These are phyloP conservation scores for Sialia sialis DNA, from an alignment of 2,113 vertebrate genomes.

Conservation along the genomic window DNA sequence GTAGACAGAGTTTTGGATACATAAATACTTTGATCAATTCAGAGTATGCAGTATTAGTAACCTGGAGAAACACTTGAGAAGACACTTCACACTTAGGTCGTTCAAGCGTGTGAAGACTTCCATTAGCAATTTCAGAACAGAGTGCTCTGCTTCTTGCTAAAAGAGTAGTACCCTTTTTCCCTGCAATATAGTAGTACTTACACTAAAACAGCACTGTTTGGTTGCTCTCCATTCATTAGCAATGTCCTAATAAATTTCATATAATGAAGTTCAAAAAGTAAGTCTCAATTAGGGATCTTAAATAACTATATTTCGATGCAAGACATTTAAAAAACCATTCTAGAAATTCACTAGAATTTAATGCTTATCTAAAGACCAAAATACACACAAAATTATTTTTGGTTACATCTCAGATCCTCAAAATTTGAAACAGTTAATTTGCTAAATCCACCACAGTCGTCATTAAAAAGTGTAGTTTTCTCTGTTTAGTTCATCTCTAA, in stretches of 20 bases:
- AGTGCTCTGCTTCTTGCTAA: not conserved
- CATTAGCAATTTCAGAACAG: slow-evolving; percentile 13
- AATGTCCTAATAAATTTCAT: not conserved
- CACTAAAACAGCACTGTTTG: not conserved
- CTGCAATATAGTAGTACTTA: not conserved
- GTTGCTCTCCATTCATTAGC: not conserved
- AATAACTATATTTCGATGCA: not conserved
- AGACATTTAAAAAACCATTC: not conserved
- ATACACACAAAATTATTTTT: not conserved
- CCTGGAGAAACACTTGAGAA: not conserved
- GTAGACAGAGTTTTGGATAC: not conserved
- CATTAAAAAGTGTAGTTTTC: not conserved
- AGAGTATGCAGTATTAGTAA: not conserved
- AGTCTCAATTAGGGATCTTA: not conserved
- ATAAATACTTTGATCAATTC: not conserved
- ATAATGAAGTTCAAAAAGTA: not conserved
- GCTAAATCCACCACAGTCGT: not conserved
- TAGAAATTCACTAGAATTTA: not conserved
- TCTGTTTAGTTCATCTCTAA: not conserved
- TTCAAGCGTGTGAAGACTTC: not conserved
- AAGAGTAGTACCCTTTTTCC: not conserved
- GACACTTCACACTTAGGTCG: not conserved
- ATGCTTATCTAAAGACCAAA: not conserved
- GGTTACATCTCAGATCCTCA: not conserved
- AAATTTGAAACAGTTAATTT: not conserved